Conservation (phyloP, 2,113 vertebrate genomes). For the Euleptes europaea region DNA sequence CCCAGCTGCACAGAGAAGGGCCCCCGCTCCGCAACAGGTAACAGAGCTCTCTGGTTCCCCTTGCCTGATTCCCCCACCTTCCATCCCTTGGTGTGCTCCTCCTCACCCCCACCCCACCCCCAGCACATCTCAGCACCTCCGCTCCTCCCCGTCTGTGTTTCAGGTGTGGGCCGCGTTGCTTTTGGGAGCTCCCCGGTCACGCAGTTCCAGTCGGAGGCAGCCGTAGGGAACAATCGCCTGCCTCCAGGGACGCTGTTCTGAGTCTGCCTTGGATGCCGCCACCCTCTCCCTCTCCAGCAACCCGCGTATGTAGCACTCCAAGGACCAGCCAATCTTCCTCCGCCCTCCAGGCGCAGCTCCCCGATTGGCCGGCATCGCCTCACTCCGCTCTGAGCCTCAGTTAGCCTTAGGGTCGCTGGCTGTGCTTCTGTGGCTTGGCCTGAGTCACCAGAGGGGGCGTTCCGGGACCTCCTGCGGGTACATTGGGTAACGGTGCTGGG, state of each 20-base stretch:
- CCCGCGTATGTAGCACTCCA: not conserved
- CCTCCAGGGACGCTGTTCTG: slow-evolving; percentile 12
- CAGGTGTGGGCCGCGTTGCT: not conserved
- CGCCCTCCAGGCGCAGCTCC: not conserved
- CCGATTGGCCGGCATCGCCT: not conserved
- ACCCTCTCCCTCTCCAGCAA: not conserved
- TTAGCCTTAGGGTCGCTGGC: no score
- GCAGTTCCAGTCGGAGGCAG: not conserved
- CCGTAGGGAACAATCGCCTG: not conserved
- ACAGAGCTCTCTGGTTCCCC: not conserved
- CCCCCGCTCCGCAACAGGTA: slow-evolving; percentile 3
- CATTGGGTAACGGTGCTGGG: no score
- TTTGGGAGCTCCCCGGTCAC: not conserved
- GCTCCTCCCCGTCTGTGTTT: not conserved
- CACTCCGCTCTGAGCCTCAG: not conserved
- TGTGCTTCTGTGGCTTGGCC: no score
- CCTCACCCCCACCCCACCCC: accelerated
- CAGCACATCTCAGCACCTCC: not conserved
- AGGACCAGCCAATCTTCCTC: not conserved
- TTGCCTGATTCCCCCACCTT: not conserved
- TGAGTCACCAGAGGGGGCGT: not conserved
- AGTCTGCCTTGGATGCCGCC: not conserved
- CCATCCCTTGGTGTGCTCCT: not conserved
- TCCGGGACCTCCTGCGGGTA: not conserved
- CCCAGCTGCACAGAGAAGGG: slow-evolving; percentile 28